A percentile compares a stretch with the other conserved stretches of the same genome.
Evolutionary conservation across 2,113 vertebrate species (phyloP).

Genomic region (Heloderma charlesbogerti): DNA sequence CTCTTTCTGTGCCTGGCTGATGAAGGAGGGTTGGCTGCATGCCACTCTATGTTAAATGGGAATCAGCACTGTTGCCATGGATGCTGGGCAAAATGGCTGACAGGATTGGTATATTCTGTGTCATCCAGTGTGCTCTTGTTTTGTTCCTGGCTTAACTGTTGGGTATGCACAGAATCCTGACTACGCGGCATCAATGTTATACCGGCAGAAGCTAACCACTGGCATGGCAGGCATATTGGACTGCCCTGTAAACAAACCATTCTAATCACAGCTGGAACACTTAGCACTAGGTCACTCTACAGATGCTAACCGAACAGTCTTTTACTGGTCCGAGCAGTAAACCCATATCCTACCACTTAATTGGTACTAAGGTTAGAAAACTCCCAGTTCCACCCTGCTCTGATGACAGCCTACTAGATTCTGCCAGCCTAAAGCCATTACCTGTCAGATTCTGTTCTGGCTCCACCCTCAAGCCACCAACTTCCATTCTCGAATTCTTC

Average conservation of each 20-base stretch:
- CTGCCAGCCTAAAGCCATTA: no score
- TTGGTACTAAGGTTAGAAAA: neutral
- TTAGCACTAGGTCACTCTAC: neutral
- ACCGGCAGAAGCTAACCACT: neutral
- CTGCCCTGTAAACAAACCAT: neutral
- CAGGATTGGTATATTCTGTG: neutral
- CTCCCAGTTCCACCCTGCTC: neutral
- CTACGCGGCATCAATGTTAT: neutral
- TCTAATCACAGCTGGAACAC: neutral
- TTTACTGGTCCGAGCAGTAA: neutral
- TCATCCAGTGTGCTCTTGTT: no score
- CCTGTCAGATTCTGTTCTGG: neutral
- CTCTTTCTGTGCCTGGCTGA: neutral
- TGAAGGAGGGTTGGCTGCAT: neutral
- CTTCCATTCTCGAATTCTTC: neutral
- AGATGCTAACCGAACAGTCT: neutral
- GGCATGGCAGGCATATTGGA: neutral
- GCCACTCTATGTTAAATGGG: neutral
- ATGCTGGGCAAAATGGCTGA: neutral
- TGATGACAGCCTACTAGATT: neutral
- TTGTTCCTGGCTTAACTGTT: neutral
- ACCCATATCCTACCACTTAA: neutral
- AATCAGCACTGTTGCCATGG: neutral
- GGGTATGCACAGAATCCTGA: neutral
- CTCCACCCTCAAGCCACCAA: neutral